A percentile compares a stretch with the other conserved stretches of the same genome.
Conservation (phyloP, 2,888 invertebrate species). For the Phorcus lineatus region DNA sequence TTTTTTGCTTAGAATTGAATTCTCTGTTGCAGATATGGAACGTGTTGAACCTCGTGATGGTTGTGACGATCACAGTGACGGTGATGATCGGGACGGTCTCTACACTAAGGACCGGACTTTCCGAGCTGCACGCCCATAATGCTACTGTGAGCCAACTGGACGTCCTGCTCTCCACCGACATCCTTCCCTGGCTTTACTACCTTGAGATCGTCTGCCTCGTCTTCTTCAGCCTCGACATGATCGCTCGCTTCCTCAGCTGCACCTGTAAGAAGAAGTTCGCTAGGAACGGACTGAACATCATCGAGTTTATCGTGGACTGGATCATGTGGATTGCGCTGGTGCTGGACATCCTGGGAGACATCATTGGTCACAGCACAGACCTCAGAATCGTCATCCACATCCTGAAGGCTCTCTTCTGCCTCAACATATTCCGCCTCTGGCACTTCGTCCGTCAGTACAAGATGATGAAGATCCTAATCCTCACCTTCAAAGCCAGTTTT, state of each 20-base stretch:
- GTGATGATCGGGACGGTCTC: conserved; percentile 37
- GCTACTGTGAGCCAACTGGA: background rate
- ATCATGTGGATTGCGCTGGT: conserved; percentile 46
- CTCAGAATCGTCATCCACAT: conserved; percentile 44
- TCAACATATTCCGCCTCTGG: conserved; percentile 55
- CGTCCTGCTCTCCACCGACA: conserved; percentile 31
- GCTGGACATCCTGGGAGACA: conserved; percentile 32
- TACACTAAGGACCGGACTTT: conserved; percentile 25
- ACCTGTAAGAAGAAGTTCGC: conserved; percentile 45
- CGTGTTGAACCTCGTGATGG: conserved; percentile 41
- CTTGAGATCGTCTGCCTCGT: conserved; percentile 41
- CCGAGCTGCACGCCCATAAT: background rate
- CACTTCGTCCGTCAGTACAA: conserved; percentile 55
- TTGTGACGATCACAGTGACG: conserved; percentile 38
- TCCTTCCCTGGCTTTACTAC: conserved; percentile 35
- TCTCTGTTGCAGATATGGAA: conserved; percentile 37
- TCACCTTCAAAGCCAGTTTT: conserved; percentile 51
- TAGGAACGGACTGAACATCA: conserved; percentile 46
- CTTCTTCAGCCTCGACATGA: conserved; percentile 55
- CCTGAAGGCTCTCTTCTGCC: conserved; percentile 46
- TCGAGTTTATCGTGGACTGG: conserved; percentile 46
- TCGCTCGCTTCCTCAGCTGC: conserved; percentile 49
- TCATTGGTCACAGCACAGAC: background rate
- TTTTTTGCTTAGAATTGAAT: no score
- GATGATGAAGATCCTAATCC: conserved; percentile 53